Evolutionary conservation across 2,113 vertebrate species (phyloP).

Genomic region (Athene cunicularia): DNA sequence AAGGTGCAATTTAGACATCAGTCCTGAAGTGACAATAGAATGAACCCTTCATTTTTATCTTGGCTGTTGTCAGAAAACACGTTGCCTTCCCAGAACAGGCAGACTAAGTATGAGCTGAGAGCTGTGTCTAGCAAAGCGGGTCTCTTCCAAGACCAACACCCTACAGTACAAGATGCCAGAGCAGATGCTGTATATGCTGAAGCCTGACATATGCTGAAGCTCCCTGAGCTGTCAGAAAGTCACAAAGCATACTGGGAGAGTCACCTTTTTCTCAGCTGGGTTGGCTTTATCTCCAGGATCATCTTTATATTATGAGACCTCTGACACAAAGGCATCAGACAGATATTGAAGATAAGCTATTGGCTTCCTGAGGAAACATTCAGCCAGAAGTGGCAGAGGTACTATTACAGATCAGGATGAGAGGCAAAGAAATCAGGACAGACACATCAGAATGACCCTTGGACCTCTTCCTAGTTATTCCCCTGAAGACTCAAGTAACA

Average conservation of each 20-base stretch:
- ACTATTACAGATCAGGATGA: background rate
- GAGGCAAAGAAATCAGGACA: background rate
- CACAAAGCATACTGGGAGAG: background rate
- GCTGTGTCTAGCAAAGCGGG: background rate
- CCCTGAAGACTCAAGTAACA: background rate
- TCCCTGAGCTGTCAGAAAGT: background rate
- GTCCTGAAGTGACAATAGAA: background rate
- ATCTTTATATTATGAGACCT: background rate
- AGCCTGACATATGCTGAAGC: background rate
- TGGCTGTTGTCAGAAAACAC: background rate
- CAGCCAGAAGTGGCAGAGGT: background rate
- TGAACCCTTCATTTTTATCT: background rate
- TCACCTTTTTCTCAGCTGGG: background rate
- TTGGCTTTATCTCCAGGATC: background rate
- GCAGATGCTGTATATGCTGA: background rate
- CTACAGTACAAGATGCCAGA: background rate
- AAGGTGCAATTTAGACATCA: background rate
- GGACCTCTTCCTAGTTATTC: background rate
- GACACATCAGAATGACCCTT: background rate
- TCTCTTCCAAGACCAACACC: background rate
- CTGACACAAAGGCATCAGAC: background rate
- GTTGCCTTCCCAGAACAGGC: background rate
- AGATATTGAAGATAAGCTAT: background rate
- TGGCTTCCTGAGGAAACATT: background rate
- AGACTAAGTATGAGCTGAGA: background rate